Evolutionary conservation across 30 jellyfish, hydroid and myxozoan genomes (phyloP), one percentile per base, ranked within the genome.

Genomic region (Clytia hemisphaerica): DNA sequence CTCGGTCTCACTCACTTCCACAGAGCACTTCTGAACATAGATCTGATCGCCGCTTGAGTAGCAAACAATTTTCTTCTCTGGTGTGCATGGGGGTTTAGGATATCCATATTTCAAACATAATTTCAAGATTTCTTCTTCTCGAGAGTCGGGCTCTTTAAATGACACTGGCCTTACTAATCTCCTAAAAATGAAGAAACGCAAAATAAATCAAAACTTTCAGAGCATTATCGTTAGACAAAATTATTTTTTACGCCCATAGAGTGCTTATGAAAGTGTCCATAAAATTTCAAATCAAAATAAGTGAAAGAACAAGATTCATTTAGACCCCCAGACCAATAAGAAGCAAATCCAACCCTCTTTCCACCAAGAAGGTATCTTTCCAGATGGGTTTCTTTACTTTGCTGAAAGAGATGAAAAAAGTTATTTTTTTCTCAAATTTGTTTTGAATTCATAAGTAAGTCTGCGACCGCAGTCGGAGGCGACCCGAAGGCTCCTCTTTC

Each of bases 311-410:
- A n/a, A n/a, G n/a, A n/a, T n/a, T n/a, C n/a, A n/a, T n/a, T n/a
- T n/a, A n/a, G n/a, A n/a, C n/a, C n/a, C n/a, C n/a, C n/a, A n/a
- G n/a, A n/a, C n/a, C n/a, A n/a, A n/a, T n/a, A n/a, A n/a, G n/a
- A n/a, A 22, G 26, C 0, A n/a, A 36, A 19, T 37, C 92, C 59
- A 42, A 85, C 95, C 92, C 91, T 63, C 95, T 59, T 33, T 85
- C 93, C 0, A 85, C 88, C 30, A 85, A 78, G 55, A 85, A 85
- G 1, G 95, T 77, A 45, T 85, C 95, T 44, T 84, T 46, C 95
- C 95, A 85, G 19, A 65, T 65, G 10, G 78, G 78, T 36, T 34
- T 24, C 0, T 10, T 10, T 1, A 37, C 38, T 65, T 65, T 65
- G 0, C 76, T 38, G 30, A 57, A 57, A 21, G 30, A 22, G 24